phyloP scores from a whole-genome alignment of 1,140 invertebrate species.

The Dreissena polymorpha region DNA sequence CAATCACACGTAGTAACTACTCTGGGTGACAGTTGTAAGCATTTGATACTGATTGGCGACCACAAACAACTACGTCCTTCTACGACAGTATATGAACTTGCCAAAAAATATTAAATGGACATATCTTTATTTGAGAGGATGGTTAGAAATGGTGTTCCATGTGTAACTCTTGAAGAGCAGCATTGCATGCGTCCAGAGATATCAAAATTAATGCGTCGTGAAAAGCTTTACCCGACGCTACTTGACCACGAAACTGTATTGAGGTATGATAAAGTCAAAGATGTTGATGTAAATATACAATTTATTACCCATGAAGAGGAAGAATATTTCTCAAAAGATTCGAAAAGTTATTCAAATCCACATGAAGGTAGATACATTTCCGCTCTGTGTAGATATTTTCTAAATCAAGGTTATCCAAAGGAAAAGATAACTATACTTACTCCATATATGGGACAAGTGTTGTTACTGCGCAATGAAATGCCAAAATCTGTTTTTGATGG shows the following conservation, averaged over 20 bases:
- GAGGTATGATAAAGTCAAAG: conserved; percentile 68
- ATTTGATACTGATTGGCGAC: conserved; percentile 84
- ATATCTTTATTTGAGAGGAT: conserved; percentile 80
- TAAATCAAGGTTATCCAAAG: conserved; percentile 73
- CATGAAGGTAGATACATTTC: conserved; percentile 73
- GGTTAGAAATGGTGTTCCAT: conserved; percentile 74
- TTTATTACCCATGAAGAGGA: conserved; percentile 74
- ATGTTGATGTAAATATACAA: conserved; percentile 73
- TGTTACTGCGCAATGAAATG: conserved; percentile 60
- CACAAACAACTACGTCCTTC: conserved; percentile 81
- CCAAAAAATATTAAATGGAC: conserved; percentile 75
- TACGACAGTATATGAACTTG: conserved; percentile 76
- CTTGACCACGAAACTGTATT: conserved; percentile 69
- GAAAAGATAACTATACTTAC: conserved; percentile 77
- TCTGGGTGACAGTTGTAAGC: conserved; percentile 85
- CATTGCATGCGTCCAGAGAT: conserved; percentile 81
- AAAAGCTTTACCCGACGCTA: conserved; percentile 75
- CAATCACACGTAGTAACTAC: conserved; percentile 73
- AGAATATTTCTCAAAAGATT: conserved; percentile 66
- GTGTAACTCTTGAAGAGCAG: conserved; percentile 75
- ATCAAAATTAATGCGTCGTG: conserved; percentile 65
- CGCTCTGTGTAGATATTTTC: conserved; percentile 70
- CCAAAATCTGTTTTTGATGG: conserved; percentile 55
- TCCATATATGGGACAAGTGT: conserved; percentile 76
- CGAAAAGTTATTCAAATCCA: conserved; percentile 69